Percentiles rank a stretch among this genome's conserved stretches.
These are phyloP conservation scores for Cottus gobio DNA, from an alignment of 2,113 vertebrate species.

Conservation along the genomic window DNA sequence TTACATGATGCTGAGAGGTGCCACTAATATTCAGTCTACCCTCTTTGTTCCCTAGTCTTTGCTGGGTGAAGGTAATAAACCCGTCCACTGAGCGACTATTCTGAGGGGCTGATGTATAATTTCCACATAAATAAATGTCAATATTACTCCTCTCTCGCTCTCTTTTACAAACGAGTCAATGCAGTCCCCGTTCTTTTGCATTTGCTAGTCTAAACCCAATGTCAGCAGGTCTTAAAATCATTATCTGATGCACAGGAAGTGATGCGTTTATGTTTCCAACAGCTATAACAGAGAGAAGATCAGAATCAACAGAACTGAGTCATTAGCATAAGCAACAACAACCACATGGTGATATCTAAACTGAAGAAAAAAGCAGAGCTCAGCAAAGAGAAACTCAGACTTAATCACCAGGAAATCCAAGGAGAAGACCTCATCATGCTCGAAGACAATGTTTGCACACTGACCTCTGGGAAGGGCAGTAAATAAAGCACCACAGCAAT, in stretches of 20 bases:
- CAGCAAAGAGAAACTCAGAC: neutral
- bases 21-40: neutral
- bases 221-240: neutral
- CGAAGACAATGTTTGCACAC: slow-evolving; percentile 1
- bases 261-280: neutral
- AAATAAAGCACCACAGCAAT: slow-evolving; percentile 19
- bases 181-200: neutral
- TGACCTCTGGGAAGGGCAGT: slow-evolving; percentile 36
- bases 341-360: slow-evolving; percentile 1
- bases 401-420: slow-evolving; percentile 9
- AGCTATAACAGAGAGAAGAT: neutral
- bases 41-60: neutral
- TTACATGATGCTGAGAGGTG: neutral
- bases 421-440: slow-evolving; percentile 3
- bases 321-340: neutral
- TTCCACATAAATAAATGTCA: neutral
- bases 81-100: neutral
- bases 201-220: neutral
- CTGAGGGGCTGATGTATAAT: neutral
- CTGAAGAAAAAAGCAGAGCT: slow-evolving; percentile 12
- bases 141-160: neutral
- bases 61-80: neutral
- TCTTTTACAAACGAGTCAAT: neutral
- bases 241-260: neutral
- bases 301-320: slow-evolving; percentile 2